Conservation (phyloP, 2,797 vertebrate genomes). For the Muraenolepis orangiensis region DNA sequence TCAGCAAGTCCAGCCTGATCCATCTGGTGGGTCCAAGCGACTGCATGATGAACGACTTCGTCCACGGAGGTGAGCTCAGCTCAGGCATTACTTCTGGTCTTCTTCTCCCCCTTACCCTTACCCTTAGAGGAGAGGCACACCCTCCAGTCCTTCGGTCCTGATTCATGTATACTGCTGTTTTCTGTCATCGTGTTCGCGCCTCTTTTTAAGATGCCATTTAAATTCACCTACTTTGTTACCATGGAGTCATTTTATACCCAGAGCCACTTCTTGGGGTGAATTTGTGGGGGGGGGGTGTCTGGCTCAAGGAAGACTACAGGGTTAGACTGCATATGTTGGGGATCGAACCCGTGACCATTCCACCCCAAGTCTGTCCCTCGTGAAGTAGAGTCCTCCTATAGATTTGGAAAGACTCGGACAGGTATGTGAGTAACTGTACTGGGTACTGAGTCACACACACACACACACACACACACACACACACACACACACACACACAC, state of each 20-base stretch:
- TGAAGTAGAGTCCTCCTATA: background rate
- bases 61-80: conserved; percentile 87
- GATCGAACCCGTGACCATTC: no score
- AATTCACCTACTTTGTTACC: background rate
- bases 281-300: no score
- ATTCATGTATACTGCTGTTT: no score
- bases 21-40: conserved; percentile 91
- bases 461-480: background rate
- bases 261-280: background rate
- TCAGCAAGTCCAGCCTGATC: conserved; percentile 94
- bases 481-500: no score
- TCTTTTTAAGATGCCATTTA: background rate
- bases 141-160: background rate
- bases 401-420: background rate
- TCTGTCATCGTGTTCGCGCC: no score
- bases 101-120: no score
- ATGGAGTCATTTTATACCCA: background rate
- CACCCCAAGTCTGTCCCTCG: no score
- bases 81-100: background rate
- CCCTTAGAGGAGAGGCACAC: background rate
- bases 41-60: conserved; percentile 87
- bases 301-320: no score
- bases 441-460: no score
- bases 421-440: no score
- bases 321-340: no score